A percentile compares a stretch with the other conserved stretches of the same genome.
Evolutionary conservation across 2,888 invertebrate genomes (phyloP).

Genomic region (Andrena flavipes): DNA sequence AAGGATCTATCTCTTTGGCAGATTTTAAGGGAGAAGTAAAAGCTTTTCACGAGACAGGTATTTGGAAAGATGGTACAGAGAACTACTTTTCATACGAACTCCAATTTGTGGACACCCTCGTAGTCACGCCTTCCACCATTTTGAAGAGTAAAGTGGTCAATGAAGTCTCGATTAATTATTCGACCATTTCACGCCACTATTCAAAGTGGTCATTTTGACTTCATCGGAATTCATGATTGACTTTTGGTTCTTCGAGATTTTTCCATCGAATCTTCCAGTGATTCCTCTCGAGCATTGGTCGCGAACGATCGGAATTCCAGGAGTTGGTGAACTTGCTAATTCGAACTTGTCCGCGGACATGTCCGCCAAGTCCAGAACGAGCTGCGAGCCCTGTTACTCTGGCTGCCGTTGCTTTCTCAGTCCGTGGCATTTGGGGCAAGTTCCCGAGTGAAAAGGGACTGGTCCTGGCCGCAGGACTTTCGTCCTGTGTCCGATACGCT

Average conservation of each 20-base stretch:
- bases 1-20: no score
- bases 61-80: no score
- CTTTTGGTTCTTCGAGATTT: not conserved
- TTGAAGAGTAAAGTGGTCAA: no score
- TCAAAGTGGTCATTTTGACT: no score
- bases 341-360: conserved; percentile 76
- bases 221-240: no score
- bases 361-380: conserved; percentile 69
- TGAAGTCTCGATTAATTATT: no score
- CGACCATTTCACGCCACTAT: no score
- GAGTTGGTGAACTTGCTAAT: conserved; percentile 79
- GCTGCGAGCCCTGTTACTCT: conserved; percentile 58
- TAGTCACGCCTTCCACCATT: no score
- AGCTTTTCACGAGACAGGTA: no score
- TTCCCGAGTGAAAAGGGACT: conserved; percentile 43
- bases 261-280: not conserved
- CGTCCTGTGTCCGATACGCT: conserved; percentile 15
- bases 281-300: not conserved
- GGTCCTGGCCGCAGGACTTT: conserved; percentile 25
- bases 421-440: conserved; percentile 42
- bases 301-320: conserved; percentile 73
- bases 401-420: conserved; percentile 36
- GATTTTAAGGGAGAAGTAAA: no score
- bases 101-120: no score
- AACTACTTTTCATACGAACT: no score